Evolutionary conservation across 37 sponge, comb jelly and placozoan genomes (phyloP).

Genomic region (Aphrocallistes beatrix): DNA sequence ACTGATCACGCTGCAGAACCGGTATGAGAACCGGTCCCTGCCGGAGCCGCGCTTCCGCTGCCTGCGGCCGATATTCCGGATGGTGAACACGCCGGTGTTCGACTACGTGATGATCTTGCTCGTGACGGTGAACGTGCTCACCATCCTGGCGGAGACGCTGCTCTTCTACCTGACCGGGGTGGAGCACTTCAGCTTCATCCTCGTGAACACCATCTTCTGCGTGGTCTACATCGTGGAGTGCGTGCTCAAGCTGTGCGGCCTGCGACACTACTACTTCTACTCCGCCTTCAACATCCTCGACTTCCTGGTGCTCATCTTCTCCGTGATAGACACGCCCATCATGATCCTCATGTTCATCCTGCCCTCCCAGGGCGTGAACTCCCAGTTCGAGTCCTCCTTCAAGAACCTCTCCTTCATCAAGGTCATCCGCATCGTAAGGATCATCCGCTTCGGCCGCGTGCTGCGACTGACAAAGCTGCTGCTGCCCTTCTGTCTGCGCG

Average conservation of each 20-base stretch:
- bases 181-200: slow-evolving; percentile 16
- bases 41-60: slow-evolving; percentile 25
- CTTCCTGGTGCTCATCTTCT: slow-evolving; percentile 45
- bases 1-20: not conserved
- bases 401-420: not conserved
- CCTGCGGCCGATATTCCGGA: slow-evolving; percentile 24
- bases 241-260: slow-evolving; percentile 39
- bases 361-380: not conserved
- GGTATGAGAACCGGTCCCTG: not conserved
- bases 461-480: slow-evolving; percentile 30
- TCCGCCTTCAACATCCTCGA: slow-evolving; percentile 63
- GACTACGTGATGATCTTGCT: slow-evolving; percentile 48
- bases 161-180: slow-evolving; percentile 5
- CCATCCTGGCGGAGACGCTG: slow-evolving; percentile 42
- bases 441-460: not conserved
- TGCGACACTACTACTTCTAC: slow-evolving; percentile 62
- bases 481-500: slow-evolving; percentile 31
- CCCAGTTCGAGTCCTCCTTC: slow-evolving; percentile 8
- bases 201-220: slow-evolving; percentile 45
- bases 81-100: slow-evolving; percentile 28
- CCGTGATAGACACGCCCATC: slow-evolving; percentile 46
- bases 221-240: slow-evolving; percentile 47
- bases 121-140: slow-evolving; percentile 38
- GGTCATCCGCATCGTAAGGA: not conserved
- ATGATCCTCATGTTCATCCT: slow-evolving; percentile 21